These are phyloP conservation scores for Laterallus jamaicensis DNA, from an alignment of 2,113 vertebrate genomes.

Conservation along the genomic window DNA sequence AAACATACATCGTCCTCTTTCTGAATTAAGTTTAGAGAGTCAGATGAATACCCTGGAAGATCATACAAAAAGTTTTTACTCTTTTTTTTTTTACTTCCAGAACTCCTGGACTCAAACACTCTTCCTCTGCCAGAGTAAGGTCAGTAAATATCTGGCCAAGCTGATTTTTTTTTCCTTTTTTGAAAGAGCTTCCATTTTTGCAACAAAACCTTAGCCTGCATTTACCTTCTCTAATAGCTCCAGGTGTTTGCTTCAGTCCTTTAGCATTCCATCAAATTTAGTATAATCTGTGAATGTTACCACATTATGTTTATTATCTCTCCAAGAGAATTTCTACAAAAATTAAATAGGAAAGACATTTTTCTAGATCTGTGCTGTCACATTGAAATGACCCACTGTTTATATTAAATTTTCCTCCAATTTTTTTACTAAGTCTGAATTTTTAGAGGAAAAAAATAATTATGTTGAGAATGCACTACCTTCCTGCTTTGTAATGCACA, in stretches of 20 bases:
- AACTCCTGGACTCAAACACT: background rate
- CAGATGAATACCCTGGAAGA: background rate
- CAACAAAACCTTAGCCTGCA: background rate
- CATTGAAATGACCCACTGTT: background rate
- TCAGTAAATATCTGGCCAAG: background rate
- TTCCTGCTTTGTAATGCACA: background rate
- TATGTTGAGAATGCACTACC: background rate
- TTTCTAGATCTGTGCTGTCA: background rate
- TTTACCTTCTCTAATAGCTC: background rate
- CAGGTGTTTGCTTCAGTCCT: background rate
- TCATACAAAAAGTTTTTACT: background rate
- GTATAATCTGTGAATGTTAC: background rate
- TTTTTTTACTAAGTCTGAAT: background rate
- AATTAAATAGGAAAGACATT: background rate
- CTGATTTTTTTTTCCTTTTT: background rate
- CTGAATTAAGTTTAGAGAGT: background rate
- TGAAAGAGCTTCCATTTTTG: background rate
- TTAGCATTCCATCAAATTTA: background rate
- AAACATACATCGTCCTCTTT: background rate
- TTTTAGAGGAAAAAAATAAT: background rate
- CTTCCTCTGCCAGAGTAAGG: background rate
- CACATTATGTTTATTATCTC: background rate
- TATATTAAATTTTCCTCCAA: background rate
- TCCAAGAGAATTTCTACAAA: background rate
- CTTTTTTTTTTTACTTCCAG: background rate